A percentile compares a stretch with the other conserved stretches of the same genome.
phyloP scores from a whole-genome alignment of 1,140 invertebrate species.

The Conus ventricosus region DNA sequence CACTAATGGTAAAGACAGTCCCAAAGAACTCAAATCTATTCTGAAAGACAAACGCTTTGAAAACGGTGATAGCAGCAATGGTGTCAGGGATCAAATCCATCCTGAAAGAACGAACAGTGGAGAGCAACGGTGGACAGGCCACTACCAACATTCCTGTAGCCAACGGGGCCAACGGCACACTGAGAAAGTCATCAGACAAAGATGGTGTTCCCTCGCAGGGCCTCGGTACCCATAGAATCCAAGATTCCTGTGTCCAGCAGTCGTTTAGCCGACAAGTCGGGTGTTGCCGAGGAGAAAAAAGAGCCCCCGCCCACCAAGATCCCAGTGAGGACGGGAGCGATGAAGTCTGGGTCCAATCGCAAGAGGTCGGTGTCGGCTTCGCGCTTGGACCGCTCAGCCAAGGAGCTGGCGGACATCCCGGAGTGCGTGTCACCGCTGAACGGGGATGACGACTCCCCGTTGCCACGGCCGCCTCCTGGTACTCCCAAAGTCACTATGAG shows the following conservation, averaged over 20 bases:
- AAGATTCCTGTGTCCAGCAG: constrained; percentile 17
- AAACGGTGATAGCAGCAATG: background rate
- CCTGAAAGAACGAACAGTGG: constrained; percentile 21
- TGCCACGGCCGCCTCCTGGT: constrained; percentile 59
- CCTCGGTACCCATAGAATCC: background rate
- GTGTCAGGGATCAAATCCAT: constrained; percentile 40
- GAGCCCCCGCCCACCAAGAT: constrained; percentile 29
- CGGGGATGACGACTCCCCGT: constrained; percentile 40
- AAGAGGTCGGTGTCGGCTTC: constrained; percentile 58
- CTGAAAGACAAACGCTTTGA: constrained; percentile 42
- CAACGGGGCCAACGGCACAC: constrained; percentile 22
- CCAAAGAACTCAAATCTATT: constrained; percentile 42
- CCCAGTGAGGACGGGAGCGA: constrained; percentile 16
- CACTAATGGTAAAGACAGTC: background rate
- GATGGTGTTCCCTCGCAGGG: background rate
- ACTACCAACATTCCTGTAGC: constrained; percentile 28
- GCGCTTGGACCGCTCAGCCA: constrained; percentile 40
- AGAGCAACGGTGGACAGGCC: background rate
- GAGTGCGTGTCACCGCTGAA: constrained; percentile 48
- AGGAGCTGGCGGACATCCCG: constrained; percentile 36
- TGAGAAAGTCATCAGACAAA: background rate
- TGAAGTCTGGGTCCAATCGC: constrained; percentile 18
- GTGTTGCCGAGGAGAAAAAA: constrained; percentile 38
- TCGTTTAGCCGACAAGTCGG: constrained; percentile 38
- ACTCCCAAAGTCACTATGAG: constrained; percentile 57